Percentiles rank a stretch among this genome's conserved stretches.
Evolutionary conservation across 2,797 vertebrate genomes (phyloP).

Genomic region (Adelosebastes latens): DNA sequence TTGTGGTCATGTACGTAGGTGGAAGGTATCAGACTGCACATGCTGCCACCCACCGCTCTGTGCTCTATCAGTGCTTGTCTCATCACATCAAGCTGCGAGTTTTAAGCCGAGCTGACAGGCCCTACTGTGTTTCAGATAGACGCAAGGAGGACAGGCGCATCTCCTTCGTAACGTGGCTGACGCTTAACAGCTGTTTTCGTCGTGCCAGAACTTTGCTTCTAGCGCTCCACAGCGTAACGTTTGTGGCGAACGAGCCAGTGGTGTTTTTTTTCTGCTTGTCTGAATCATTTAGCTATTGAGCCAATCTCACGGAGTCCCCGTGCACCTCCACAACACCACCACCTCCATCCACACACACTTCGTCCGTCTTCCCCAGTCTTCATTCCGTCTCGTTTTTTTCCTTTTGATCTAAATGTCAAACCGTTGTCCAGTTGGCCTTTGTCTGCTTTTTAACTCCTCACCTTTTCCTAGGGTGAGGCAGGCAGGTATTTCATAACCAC

Average conservation of each 20-base stretch:
- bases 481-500: background rate
- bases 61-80: slow-evolving; percentile 39
- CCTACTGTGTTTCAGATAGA: slow-evolving; percentile 9
- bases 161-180: slow-evolving; percentile 25
- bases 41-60: slow-evolving; percentile 17
- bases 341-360: background rate
- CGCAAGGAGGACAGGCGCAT: background rate
- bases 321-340: background rate
- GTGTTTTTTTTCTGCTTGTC: slow-evolving; percentile 61
- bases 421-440: background rate
- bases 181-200: slow-evolving; percentile 39
- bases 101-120: slow-evolving; percentile 37
- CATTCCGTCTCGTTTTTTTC: background rate
- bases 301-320: slow-evolving; percentile 30
- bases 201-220: slow-evolving; percentile 32
- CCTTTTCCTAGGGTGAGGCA: background rate
- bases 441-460: background rate
- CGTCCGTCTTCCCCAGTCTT: background rate
- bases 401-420: slow-evolving; percentile 40
- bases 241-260: slow-evolving; percentile 14
- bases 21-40: slow-evolving; percentile 29
- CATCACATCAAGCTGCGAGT: slow-evolving; percentile 44
- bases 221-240: background rate
- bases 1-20: slow-evolving; percentile 15
- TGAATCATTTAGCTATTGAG: slow-evolving; percentile 57